A percentile compares a stretch with the other conserved stretches of the same genome.
These are phyloP conservation scores for Microtus pennsylvanicus DNA, from an alignment of 2,113 vertebrate species.

Conservation along the genomic window DNA sequence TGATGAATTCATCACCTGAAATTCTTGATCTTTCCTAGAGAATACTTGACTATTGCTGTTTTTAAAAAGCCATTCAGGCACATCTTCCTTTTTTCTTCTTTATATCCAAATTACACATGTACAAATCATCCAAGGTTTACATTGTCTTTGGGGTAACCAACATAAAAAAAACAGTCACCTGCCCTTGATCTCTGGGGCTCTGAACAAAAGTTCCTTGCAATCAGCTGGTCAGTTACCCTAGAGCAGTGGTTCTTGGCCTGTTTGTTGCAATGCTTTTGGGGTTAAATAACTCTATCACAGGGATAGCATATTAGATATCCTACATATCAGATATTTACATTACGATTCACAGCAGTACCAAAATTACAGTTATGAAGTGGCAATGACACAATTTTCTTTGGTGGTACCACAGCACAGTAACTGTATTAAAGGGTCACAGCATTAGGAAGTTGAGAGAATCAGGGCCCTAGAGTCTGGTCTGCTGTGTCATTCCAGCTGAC, in stretches of 20 bases:
- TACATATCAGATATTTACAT: neutral
- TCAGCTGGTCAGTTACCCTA: no score
- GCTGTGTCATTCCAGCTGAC: neutral
- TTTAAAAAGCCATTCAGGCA: neutral
- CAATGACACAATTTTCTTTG: neutral
- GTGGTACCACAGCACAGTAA: neutral
- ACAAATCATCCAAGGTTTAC: neutral
- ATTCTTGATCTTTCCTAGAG: neutral
- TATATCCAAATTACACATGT: neutral
- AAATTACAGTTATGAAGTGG: neutral
- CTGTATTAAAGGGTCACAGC: neutral
- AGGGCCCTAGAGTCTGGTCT: rapidly evolving
- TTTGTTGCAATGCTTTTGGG: neutral
- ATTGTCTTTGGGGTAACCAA: neutral
- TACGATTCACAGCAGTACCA: neutral
- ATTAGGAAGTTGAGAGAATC: neutral
- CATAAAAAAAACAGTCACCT: neutral
- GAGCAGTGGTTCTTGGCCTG: no score
- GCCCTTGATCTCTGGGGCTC: neutral
- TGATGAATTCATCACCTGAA: neutral
- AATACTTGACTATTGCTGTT: neutral
- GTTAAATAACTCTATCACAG: neutral
- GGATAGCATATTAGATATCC: neutral
- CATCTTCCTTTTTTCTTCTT: neutral
- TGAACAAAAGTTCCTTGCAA: neutral